These are phyloP conservation scores for Acrocera orbiculus DNA, from an alignment of 2,888 invertebrate species.

Conservation along the genomic window DNA sequence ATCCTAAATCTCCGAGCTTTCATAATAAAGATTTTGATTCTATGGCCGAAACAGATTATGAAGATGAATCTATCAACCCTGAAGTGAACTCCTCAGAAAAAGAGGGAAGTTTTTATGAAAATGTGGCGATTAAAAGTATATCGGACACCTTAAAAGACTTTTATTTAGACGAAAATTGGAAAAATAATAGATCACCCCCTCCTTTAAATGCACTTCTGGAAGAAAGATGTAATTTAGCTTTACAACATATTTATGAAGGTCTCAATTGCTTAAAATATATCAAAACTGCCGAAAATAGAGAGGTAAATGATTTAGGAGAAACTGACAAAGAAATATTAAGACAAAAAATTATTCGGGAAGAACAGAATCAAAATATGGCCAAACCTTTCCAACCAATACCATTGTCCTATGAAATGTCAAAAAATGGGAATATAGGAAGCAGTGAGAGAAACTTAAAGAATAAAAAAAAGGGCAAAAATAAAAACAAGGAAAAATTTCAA, in stretches of 20 bases:
- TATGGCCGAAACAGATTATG: constrained; percentile 29
- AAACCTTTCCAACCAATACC: constrained; percentile 26
- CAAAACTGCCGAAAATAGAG: constrained; percentile 8
- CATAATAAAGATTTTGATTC: constrained; percentile 23
- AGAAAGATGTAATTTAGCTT: constrained; percentile 48
- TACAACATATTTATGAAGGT: constrained; percentile 54
- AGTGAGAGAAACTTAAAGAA: background rate
- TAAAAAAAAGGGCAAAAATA: constrained; percentile 7
- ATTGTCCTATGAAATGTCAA: constrained; percentile 23
- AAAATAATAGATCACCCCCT: constrained; percentile 19
- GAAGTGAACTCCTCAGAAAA: constrained; percentile 22
- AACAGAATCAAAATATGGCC: constrained; percentile 56
- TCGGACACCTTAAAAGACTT: constrained; percentile 27
- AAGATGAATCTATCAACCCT: constrained; percentile 30
- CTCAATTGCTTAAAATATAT: constrained; percentile 50
- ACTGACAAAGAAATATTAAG: constrained; percentile 36
- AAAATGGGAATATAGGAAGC: background rate
- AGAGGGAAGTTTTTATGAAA: constrained; percentile 19
- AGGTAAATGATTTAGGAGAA: constrained; percentile 14
- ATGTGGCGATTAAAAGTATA: constrained; percentile 26
- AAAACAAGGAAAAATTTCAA: constrained; percentile 15
- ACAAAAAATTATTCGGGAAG: constrained; percentile 39
- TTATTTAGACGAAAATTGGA: constrained; percentile 18
- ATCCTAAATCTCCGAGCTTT: constrained; percentile 52
- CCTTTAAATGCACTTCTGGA: constrained; percentile 35